Evolutionary conservation across 2,797 vertebrate genomes (phyloP).

Genomic region (Ibycter americanus): DNA sequence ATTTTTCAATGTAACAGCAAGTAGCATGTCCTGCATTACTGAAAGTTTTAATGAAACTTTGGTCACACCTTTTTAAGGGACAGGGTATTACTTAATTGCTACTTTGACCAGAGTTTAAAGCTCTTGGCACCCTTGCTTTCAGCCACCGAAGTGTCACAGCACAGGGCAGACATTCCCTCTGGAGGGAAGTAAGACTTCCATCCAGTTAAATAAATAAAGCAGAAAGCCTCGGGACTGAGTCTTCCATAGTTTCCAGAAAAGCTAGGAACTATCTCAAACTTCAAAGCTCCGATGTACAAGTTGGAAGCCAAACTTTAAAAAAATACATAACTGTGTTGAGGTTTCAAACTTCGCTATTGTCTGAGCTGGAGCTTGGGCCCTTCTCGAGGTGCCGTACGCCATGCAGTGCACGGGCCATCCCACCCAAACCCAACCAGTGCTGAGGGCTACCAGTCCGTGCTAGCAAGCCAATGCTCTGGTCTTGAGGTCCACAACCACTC

Average conservation of each 20-base stretch:
- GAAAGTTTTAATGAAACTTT: neutral
- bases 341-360: neutral
- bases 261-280: neutral
- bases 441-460: neutral
- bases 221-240: neutral
- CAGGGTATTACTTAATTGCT: neutral
- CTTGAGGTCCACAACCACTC: neutral
- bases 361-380: neutral
- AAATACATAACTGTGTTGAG: neutral
- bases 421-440: neutral
- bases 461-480: neutral
- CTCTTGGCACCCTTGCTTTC: neutral
- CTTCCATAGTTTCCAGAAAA: neutral
- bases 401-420: fast-evolving
- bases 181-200: neutral
- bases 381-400: neutral
- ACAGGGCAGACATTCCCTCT: neutral
- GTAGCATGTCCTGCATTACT: neutral
- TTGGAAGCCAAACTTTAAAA: neutral
- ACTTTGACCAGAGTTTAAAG: neutral
- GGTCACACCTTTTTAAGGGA: neutral
- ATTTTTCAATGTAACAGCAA: neutral
- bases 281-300: neutral
- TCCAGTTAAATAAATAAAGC: neutral
- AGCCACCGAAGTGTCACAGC: neutral